Base-by-base conservation (phyloP, 2,888 invertebrate species). In the Ennomos quercinarius region DNA sequence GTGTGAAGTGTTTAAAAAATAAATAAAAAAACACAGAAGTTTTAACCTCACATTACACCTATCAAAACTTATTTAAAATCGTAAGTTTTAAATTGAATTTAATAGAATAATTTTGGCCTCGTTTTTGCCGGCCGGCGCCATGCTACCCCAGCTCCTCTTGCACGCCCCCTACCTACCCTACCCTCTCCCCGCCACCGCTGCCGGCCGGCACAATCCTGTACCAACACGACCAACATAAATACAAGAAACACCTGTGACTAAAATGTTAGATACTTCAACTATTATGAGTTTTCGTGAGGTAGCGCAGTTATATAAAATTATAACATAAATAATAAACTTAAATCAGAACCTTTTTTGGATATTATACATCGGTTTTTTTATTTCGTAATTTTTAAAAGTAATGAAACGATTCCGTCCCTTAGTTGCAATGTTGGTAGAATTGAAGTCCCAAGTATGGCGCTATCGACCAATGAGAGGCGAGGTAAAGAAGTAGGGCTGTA, bases 151-250 rank as follows among this genome's bases (percentile, higher is more conserved):
- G 17, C n/a, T 17, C 17, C 17, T 17, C 17, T 17, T 17, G 17
- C 17, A 3, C 17, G 17, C 17, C 17, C 17, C 17, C 17, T 17
- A 46, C 50, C 42, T 40, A 39, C 45, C 8, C 13, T 6, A 5
- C 27, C 27, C 3, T 5, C 6, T 0, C 27, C 6, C 27, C 6
- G 27, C 27, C 27, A 0, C 27, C 5, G 27, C 34, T 43, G 10
- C 50, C 57, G 45, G 10, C 50, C 57, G 45, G 42, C 50, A 17
- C 35, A 46, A 60, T 17, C 40, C 12, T 27, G 27, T 77, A 68
- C 83, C 84, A 84, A 84, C 82, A 57, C 80, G 44, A 68, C 83
- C 84, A 84, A 84, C 82, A 57, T 80, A 45, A 72, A 57, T 48
- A 64, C 60, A 53, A 44, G 6, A 71, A 73, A 78, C 84, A 83